A percentile compares a stretch with the other conserved stretches of the same genome.
Evolutionary conservation across 2,113 vertebrate species (phyloP).

Genomic region (Antechinus flavipes): DNA sequence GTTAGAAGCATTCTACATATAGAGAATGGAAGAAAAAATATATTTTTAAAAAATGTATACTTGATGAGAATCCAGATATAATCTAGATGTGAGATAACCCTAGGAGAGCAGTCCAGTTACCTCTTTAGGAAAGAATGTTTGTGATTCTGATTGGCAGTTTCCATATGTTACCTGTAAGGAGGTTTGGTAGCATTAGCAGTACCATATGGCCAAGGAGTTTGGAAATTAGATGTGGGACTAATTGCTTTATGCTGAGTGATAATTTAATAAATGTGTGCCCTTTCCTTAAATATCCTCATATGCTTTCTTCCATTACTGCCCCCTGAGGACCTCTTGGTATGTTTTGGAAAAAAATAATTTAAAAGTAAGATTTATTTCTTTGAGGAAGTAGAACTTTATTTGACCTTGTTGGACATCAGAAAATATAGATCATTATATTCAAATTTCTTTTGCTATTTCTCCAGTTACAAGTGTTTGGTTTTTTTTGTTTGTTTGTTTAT

Average conservation of each 20-base stretch:
- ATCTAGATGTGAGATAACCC: neutral
- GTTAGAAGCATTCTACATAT: neutral
- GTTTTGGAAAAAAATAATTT: neutral
- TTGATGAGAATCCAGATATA: neutral
- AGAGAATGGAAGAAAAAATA: neutral
- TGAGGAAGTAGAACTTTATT: neutral
- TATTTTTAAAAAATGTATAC: neutral
- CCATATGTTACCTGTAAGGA: neutral
- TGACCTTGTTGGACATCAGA: neutral
- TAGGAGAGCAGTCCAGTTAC: neutral
- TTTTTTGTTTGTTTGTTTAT: too few relatives aligned
- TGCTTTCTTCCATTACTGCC: neutral
- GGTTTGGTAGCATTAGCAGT: neutral
- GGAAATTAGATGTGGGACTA: neutral
- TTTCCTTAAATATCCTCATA: neutral
- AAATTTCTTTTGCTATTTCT: neutral
- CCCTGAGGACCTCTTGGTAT: neutral
- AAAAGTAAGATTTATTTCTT: neutral
- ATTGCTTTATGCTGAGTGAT: neutral
- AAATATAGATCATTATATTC: neutral
- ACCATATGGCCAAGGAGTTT: neutral
- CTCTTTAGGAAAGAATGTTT: neutral
- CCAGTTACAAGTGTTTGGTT: neutral
- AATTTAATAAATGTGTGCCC: neutral
- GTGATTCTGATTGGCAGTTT: neutral